phyloP scores from a whole-genome alignment of 2,797 vertebrate genomes.

The Falco cherrug region DNA sequence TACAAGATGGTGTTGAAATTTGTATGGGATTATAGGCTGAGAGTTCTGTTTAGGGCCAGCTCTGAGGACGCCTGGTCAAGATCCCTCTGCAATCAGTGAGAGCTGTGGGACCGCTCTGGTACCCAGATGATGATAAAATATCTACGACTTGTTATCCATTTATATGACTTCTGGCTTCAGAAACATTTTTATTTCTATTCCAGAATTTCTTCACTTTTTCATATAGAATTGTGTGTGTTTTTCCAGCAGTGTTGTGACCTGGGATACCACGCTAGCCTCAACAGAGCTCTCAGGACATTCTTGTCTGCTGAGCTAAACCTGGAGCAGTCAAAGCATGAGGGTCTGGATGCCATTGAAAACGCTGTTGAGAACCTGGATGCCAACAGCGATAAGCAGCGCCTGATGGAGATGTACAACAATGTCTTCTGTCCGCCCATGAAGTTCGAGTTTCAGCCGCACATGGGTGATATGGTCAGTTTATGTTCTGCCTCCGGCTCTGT shows the following conservation, averaged over 20 bases:
- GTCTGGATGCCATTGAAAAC: conserved; percentile 92
- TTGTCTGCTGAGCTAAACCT: conserved; percentile 95
- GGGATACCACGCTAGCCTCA: conserved; percentile 96
- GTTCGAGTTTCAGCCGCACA: conserved; percentile 98
- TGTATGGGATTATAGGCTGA: neutral
- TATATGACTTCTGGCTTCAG: accelerated
- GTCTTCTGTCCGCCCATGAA: conserved; percentile 96
- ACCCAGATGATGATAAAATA: neutral
- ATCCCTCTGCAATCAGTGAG: neutral
- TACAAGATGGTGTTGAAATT: accelerated
- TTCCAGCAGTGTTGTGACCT: conserved; percentile 95
- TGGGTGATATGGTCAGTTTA: conserved; percentile 93
- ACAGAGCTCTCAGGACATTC: conserved; percentile 94
- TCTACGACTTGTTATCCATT: accelerated
- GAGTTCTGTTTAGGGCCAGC: neutral
- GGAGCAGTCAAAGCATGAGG: conserved; percentile 92
- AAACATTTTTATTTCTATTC: accelerated
- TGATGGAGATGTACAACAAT: conserved; percentile 98
- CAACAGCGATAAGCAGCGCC: conserved; percentile 93
- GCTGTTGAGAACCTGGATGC: conserved; percentile 94
- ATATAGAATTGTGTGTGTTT: neutral
- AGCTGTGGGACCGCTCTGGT: neutral
- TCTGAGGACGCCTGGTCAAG: neutral
- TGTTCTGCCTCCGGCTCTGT: neutral
- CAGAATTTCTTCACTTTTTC: neutral